Percentiles rank a stretch among this genome's conserved stretches.
phyloP scores from a whole-genome alignment of 2,113 vertebrate species.

The Bettongia penicillata region DNA sequence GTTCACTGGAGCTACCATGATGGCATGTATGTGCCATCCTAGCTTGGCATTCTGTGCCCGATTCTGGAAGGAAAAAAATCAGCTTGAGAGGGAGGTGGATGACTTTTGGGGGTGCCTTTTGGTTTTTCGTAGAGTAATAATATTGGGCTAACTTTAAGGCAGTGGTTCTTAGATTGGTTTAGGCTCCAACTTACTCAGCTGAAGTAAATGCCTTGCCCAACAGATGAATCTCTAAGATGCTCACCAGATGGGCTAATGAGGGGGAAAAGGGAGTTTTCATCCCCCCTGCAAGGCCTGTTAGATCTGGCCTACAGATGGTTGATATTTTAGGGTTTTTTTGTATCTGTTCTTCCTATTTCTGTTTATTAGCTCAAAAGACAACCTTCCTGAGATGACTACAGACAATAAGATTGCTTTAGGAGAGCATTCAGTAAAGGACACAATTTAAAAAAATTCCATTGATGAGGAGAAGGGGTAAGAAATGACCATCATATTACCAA shows the following conservation, averaged over 20 bases:
- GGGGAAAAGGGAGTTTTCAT: background rate
- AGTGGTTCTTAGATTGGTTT: background rate
- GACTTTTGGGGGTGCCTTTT: background rate
- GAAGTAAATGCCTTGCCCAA: background rate
- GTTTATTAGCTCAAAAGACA: background rate
- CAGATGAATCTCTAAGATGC: background rate
- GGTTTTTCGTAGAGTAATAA: background rate
- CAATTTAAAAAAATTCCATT: background rate
- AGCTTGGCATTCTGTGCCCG: background rate
- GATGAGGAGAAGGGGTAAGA: background rate
- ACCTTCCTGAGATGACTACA: background rate
- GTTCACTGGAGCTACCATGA: background rate
- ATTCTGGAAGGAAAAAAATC: background rate
- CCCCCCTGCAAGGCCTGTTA: background rate
- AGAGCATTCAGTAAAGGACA: background rate
- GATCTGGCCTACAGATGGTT: background rate
- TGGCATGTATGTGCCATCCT: background rate
- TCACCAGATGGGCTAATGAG: background rate
- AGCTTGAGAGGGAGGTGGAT: background rate
- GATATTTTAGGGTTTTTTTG: background rate
- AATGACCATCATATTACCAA: background rate
- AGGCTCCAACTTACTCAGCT: background rate
- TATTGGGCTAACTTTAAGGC: background rate
- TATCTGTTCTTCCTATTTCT: background rate
- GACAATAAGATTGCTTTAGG: background rate